Conservation (phyloP, 2,797 vertebrate species). For the Scarus forsteni region DNA sequence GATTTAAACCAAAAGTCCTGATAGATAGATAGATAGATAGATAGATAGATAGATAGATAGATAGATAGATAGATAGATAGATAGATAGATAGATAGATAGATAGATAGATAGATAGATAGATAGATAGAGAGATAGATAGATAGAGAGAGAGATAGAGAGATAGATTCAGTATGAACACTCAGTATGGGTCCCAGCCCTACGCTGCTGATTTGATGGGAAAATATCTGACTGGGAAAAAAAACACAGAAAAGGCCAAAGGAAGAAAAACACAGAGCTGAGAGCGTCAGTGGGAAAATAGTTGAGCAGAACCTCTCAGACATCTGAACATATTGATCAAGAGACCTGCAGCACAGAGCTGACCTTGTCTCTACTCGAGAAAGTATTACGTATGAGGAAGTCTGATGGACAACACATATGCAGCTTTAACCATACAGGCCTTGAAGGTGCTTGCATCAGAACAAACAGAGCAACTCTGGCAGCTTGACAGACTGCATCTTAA, state of each 20-base stretch:
- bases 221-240: constrained; percentile 9
- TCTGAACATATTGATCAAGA: constrained; percentile 64
- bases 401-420: constrained; percentile 49
- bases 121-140: too few species aligned
- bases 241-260: neutral
- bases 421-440: neutral
- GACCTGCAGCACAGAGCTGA: constrained; percentile 51
- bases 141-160: too few species aligned
- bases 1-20: too few species aligned
- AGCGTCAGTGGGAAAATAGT: constrained; percentile 48
- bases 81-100: too few species aligned
- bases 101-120: too few species aligned
- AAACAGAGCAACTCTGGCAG: constrained; percentile 40
- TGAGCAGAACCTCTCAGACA: constrained; percentile 30
- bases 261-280: constrained; percentile 42
- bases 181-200: too few species aligned
- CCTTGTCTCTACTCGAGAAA: constrained; percentile 54
- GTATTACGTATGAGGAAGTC: constrained; percentile 42
- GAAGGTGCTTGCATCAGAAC: constrained; percentile 2
- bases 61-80: too few species aligned
- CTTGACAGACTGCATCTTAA: constrained; percentile 33
- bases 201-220: neutral
- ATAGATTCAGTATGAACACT: too few species aligned
- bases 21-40: too few species aligned
- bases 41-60: too few species aligned